These are phyloP conservation scores for Heliothis peltigera DNA, from an alignment of 2,888 invertebrate species.

Conservation along the genomic window DNA sequence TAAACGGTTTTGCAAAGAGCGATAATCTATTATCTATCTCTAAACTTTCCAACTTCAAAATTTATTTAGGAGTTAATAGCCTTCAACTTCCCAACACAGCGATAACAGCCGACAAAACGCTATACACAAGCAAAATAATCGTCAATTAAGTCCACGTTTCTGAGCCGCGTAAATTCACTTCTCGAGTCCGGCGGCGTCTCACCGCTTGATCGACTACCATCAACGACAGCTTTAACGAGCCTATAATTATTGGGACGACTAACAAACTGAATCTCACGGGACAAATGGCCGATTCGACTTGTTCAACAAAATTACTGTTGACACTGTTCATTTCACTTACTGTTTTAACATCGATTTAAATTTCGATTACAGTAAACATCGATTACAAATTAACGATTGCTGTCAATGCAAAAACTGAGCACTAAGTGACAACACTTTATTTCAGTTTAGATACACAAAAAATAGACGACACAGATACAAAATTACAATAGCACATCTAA, in stretches of 20 bases:
- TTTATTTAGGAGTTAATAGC: background rate
- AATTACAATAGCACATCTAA: conserved; percentile 5
- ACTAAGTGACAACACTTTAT: conserved; percentile 10
- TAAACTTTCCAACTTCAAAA: conserved; percentile 1
- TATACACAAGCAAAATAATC: conserved; percentile 40
- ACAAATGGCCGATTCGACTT: conserved; percentile 54
- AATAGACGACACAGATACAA: background rate
- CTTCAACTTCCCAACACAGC: background rate
- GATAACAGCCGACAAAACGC: conserved; percentile 20
- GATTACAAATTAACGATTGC: background rate
- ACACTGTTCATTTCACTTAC: conserved; percentile 28
- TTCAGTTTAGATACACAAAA: conserved; percentile 2
- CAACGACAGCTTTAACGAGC: conserved; percentile 64
- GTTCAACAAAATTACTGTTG: conserved; percentile 45
- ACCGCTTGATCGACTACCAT: conserved; percentile 65
- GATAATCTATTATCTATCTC: background rate
- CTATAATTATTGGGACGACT: conserved; percentile 67
- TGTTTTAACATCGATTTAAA: conserved; percentile 12
- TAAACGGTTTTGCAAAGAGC: conserved; percentile 1
- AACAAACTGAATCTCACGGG: conserved; percentile 64
- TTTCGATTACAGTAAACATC: conserved; percentile 10
- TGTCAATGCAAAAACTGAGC: conserved; percentile 3
- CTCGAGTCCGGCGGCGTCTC: conserved; percentile 44
- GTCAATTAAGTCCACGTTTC: conserved; percentile 51
- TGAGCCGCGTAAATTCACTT: conserved; percentile 41